Evolutionary conservation across 2,888 invertebrate species (phyloP), one percentile per base, ranked within the genome.

Genomic region (Drosophila kambysellisi): DNA sequence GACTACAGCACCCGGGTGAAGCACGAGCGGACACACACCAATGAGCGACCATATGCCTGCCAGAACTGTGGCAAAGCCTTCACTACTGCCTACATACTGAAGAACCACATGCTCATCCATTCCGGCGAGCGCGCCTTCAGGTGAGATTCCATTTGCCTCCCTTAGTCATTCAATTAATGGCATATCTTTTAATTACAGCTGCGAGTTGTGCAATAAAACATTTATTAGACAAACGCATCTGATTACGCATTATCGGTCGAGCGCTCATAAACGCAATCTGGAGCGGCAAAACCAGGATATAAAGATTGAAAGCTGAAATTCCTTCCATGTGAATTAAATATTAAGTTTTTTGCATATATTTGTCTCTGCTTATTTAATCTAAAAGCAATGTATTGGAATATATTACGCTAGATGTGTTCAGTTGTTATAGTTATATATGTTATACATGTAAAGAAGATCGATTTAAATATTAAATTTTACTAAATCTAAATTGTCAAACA

Each of bases 1-100:
- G 90, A 85, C 39, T 85, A 88, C 57, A 85, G 88, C 66, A 88
- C 90, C 3, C 65, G 90, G 4, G 66, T 85, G 1, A 88, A 89
- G 33, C 87, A 87, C 37, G 87, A 87, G 30, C 70, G 91, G 4
- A 91, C 91, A 9, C 91, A 91, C 51, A 91, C 91, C 25, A 91
- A 91, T 58, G 91, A 91, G 43, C 81, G 91, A 2, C 90, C 90
- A 1, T 91, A 89, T 37, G 81, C 71, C 0, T 91, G 90, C 35
- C 59, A 63, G 20, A 81, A 74, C n/a, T 91, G 90, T 56, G 90
- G 89, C 9, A 92, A 92, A 61, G 83, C 83, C 17, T 91, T 91
- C 37, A 89, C 88, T 7, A 88, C 88, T 7, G 78, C 82, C 37
- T 87, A 87, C 33, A 88, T 87, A 56, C 85, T 87, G 0, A 87